A percentile compares a stretch with the other conserved stretches of the same genome.
Conservation (phyloP, 2,113 vertebrate species). For the Perca flavescens region DNA sequence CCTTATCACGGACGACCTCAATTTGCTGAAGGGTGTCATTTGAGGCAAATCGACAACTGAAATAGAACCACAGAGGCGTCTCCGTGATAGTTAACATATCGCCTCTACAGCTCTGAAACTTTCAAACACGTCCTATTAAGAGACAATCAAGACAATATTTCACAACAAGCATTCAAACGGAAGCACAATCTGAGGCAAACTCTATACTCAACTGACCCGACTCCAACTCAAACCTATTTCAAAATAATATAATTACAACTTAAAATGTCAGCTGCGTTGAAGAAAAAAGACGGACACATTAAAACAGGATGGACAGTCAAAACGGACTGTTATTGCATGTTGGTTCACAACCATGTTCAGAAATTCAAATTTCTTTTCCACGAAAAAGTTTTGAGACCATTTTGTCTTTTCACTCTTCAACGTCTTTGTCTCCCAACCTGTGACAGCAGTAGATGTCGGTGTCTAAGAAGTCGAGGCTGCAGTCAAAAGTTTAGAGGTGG, state of each 20-base stretch:
- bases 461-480: conserved; percentile 8
- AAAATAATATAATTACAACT: conserved; percentile 35
- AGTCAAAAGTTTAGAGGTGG: conserved; percentile 16
- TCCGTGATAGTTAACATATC: background rate
- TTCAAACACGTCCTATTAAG: conserved; percentile 4
- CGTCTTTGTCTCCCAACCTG: conserved; percentile 19
- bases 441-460: background rate
- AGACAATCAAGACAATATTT: conserved; percentile 29
- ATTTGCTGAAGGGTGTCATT: conserved; percentile 17
- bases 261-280: conserved; percentile 28
- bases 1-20: conserved; percentile 10
- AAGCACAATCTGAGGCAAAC: conserved; percentile 64
- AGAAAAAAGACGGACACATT: background rate
- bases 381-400: background rate
- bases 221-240: conserved; percentile 27
- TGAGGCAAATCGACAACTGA: conserved; percentile 15
- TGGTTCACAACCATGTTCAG: conserved; percentile 7
- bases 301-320: background rate
- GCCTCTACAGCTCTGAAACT: conserved; percentile 20
- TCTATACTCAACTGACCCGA: conserved; percentile 20
- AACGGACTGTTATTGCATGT: background rate
- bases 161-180: conserved; percentile 42
- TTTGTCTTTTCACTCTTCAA: conserved; percentile 16
- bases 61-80: conserved; percentile 4
- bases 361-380: background rate